phyloP scores from a whole-genome alignment of 2,797 vertebrate genomes.

The Pantherophis vulpinus region DNA sequence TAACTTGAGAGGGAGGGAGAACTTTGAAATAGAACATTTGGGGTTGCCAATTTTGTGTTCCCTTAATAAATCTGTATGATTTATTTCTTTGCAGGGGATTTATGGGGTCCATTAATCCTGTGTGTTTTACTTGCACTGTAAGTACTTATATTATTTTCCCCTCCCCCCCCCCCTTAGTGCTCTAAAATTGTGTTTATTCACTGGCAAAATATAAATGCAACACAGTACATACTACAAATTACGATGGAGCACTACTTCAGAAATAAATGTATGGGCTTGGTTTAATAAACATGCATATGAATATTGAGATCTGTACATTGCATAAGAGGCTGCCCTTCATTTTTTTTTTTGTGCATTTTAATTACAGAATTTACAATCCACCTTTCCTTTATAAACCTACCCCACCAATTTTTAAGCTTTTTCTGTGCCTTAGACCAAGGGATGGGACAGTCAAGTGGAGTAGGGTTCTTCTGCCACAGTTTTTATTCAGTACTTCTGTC shows the following conservation, averaged over 20 bases:
- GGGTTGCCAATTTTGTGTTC: background rate
- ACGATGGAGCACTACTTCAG: background rate
- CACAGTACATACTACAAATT: background rate
- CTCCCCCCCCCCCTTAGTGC: background rate
- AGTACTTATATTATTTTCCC: constrained; percentile 61
- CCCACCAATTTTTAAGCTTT: background rate
- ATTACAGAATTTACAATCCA: background rate
- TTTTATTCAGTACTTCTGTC: background rate
- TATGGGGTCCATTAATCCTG: constrained; percentile 95
- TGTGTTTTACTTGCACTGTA: constrained; percentile 92
- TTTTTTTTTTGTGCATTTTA: background rate
- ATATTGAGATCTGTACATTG: fast-evolving
- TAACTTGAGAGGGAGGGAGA: background rate
- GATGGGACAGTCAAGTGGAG: background rate
- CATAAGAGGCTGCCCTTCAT: background rate
- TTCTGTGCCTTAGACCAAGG: background rate
- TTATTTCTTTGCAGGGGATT: constrained; percentile 80
- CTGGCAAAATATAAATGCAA: background rate
- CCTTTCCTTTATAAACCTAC: background rate
- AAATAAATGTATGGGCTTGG: background rate
- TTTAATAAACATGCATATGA: background rate
- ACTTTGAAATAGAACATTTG: background rate
- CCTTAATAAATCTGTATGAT: fast-evolving
- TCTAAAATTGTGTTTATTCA: background rate
- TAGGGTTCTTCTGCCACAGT: background rate